Evolutionary conservation across 2,113 vertebrate genomes (phyloP).

Genomic region (Dendrocopos noguchii): DNA sequence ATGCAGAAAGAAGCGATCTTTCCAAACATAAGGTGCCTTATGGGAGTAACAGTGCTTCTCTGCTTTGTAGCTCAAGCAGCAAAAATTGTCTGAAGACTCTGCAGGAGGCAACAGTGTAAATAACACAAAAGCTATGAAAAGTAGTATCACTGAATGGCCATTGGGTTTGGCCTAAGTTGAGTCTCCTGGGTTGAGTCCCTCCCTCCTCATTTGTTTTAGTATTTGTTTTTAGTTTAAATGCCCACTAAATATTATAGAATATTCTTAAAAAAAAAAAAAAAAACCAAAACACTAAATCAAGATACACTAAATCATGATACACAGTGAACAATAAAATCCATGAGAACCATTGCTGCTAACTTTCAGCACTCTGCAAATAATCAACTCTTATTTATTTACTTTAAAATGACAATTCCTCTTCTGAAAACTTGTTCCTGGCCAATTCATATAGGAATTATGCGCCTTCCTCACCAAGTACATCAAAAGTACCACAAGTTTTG

Average conservation of each 20-base stretch:
- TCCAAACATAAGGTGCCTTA: background rate
- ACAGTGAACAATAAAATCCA: background rate
- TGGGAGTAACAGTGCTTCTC: background rate
- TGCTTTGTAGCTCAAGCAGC: background rate
- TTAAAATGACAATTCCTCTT: background rate
- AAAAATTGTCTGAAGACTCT: background rate
- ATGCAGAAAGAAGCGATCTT: background rate
- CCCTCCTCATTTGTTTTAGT: background rate
- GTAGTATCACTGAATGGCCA: background rate
- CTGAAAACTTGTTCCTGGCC: background rate
- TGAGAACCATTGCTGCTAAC: background rate
- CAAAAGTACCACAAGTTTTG: background rate
- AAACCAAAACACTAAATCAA: background rate
- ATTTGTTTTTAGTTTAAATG: background rate
- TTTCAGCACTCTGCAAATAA: background rate
- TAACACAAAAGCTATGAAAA: background rate
- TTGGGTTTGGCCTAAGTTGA: background rate
- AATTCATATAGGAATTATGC: background rate
- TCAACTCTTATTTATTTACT: background rate
- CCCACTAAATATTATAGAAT: background rate
- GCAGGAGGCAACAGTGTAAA: background rate
- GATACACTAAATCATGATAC: background rate
- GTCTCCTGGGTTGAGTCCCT: background rate
- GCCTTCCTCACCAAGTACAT: background rate
- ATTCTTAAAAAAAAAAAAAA: background rate